These are phyloP conservation scores for Rutpela maculata DNA, from an alignment of 2,888 invertebrate species.

Conservation along the genomic window DNA sequence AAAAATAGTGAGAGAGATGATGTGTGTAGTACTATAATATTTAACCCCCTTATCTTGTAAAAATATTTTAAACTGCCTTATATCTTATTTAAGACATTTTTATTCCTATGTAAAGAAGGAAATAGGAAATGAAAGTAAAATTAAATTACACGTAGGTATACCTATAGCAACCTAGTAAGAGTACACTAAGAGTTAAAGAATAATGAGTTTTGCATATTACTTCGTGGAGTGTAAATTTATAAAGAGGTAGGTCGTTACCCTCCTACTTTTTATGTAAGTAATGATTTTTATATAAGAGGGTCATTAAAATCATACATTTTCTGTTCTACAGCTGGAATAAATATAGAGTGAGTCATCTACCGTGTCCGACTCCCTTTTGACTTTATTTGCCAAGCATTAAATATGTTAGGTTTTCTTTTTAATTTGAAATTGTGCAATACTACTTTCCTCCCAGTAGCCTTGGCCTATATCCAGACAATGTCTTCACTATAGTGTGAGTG, in stretches of 20 bases:
- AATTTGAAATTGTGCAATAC: too few relatives aligned
- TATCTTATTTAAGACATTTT: slow-evolving; percentile 10
- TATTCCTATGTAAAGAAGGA: slow-evolving; percentile 12
- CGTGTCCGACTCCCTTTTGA: background rate
- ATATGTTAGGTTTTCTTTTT: too few relatives aligned
- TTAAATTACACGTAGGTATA: background rate
- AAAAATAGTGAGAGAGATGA: slow-evolving; percentile 50
- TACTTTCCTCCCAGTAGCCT: too few relatives aligned
- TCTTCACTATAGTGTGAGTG: too few relatives aligned
- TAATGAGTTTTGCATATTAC: slow-evolving; percentile 5
- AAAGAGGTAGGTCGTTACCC: slow-evolving; percentile 31
- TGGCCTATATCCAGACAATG: too few relatives aligned
- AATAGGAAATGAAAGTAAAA: slow-evolving; percentile 9
- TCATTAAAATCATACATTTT: slow-evolving; percentile 27
- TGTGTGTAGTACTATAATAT: slow-evolving; percentile 21
- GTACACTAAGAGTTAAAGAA: background rate
- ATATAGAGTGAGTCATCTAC: slow-evolving; percentile 10
- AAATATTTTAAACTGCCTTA: background rate
- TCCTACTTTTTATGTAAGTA: slow-evolving; percentile 19
- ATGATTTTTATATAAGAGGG: slow-evolving; percentile 14
- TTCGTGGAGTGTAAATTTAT: slow-evolving; percentile 1
- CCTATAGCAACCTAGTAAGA: background rate
- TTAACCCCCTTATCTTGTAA: slow-evolving; percentile 11
- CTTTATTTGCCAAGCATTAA: background rate
- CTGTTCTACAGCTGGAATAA: slow-evolving; percentile 4